Evolutionary conservation across 2,113 vertebrate species (phyloP).

Genomic region (Heterotis niloticus): DNA sequence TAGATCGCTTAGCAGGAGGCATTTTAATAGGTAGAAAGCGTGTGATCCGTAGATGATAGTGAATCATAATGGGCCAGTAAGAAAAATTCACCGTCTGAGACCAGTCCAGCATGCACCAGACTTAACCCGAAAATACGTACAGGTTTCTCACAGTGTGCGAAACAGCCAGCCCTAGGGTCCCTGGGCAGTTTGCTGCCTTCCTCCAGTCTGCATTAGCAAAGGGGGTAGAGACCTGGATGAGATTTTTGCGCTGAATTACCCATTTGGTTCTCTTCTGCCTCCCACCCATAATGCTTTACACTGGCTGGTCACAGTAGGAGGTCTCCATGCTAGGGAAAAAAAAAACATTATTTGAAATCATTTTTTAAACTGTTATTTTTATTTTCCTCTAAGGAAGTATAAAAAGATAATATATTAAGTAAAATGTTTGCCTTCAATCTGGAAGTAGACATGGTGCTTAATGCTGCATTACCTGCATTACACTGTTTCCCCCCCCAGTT

Average conservation of each 20-base stretch:
- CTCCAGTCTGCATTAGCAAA: too few species aligned
- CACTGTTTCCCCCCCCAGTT: background rate
- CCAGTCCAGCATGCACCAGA: too few species aligned
- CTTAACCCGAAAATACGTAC: too few species aligned
- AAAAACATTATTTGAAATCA: background rate
- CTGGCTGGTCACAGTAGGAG: too few species aligned
- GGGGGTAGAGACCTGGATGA: background rate
- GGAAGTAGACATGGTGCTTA: slow-evolving; percentile 18
- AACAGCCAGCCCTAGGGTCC: too few species aligned
- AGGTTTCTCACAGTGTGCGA: too few species aligned
- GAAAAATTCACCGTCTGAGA: too few species aligned
- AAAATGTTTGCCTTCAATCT: slow-evolving; percentile 13
- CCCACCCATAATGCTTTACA: background rate
- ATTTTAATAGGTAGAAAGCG: too few species aligned
- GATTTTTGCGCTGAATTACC: background rate
- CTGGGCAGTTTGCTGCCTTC: background rate
- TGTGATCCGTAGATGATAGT: too few species aligned
- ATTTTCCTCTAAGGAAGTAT: background rate
- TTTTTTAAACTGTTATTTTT: background rate
- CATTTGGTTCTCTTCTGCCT: background rate
- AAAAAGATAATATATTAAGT: slow-evolving; percentile 12
- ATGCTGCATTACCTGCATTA: slow-evolving; percentile 8
- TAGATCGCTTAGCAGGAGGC: too few species aligned
- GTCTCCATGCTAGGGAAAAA: background rate
- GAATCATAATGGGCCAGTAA: too few species aligned